These are phyloP conservation scores for Drosophila ironensis DNA, from an alignment of 1,140 invertebrate genomes.

Conservation along the genomic window DNA sequence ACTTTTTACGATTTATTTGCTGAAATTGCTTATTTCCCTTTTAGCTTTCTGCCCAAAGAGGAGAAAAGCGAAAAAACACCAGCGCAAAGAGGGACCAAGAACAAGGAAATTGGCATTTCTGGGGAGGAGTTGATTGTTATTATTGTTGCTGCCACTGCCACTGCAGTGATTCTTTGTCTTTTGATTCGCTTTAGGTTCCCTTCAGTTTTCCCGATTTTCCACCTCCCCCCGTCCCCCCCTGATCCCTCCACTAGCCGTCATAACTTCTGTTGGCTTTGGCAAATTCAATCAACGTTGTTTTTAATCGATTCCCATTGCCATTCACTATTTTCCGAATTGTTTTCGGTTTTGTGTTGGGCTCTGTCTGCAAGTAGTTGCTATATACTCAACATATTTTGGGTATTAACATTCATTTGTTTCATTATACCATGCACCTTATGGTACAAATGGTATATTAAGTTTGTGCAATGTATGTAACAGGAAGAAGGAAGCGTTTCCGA, in stretches of 20 bases:
- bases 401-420: too few relatives aligned
- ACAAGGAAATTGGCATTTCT: slow-evolving; percentile 49
- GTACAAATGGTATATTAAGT: too few relatives aligned
- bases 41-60: slow-evolving; percentile 13
- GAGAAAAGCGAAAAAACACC: slow-evolving; percentile 1
- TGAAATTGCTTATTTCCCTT: slow-evolving; percentile 78
- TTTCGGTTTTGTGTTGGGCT: slow-evolving; percentile 11
- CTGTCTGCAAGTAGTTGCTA: too few relatives aligned
- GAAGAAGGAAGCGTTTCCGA: too few relatives aligned
- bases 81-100: slow-evolving; percentile 12
- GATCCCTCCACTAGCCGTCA: neutral
- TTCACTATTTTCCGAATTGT: slow-evolving; percentile 10
- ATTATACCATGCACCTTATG: too few relatives aligned
- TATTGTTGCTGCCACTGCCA: slow-evolving; percentile 18
- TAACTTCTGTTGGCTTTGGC: slow-evolving; percentile 52
- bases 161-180: slow-evolving; percentile 52
- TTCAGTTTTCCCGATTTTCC: neutral
- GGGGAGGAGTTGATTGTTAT: slow-evolving; percentile 30
- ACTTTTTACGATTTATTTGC: slow-evolving; percentile 80
- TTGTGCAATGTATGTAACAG: too few relatives aligned
- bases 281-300: slow-evolving; percentile 73
- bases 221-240: neutral
- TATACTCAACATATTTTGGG: too few relatives aligned
- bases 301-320: slow-evolving; percentile 64
- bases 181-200: slow-evolving; percentile 2